These are phyloP conservation scores for Tyria jacobaeae DNA, from an alignment of 2,888 invertebrate genomes.

Conservation along the genomic window DNA sequence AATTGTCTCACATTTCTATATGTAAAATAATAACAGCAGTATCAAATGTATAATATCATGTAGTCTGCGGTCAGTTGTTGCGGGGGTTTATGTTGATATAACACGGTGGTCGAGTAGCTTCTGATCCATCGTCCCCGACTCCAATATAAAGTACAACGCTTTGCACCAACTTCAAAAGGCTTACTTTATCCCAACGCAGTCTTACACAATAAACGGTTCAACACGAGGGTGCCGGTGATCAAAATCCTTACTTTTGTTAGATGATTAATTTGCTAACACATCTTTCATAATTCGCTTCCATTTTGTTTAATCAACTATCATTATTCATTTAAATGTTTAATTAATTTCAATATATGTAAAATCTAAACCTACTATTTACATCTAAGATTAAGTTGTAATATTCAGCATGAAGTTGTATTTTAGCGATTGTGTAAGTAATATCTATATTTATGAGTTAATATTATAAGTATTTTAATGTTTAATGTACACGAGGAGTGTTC, in stretches of 20 bases:
- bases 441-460: constrained; percentile 83
- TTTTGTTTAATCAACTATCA: constrained; percentile 56
- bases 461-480: constrained; percentile 77
- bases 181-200: constrained; percentile 24
- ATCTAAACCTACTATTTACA: constrained; percentile 78
- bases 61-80: constrained; percentile 24
- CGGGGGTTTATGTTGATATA: background rate
- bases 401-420: constrained; percentile 74
- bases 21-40: background rate
- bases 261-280: constrained; percentile 55
- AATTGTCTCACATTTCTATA: background rate
- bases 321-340: constrained; percentile 61
- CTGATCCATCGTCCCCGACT: constrained; percentile 12
- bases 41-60: constrained; percentile 34
- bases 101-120: background rate
- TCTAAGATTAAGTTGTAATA: constrained; percentile 76
- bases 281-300: constrained; percentile 58
- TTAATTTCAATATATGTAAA: constrained; percentile 61
- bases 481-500: constrained; percentile 79
- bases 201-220: constrained; percentile 65
- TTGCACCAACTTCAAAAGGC: constrained; percentile 21
- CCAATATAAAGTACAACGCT: constrained; percentile 29
- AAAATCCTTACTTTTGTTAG: constrained; percentile 57
- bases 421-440: constrained; percentile 75
- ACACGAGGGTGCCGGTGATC: constrained; percentile 73